These are phyloP conservation scores for Drosophila algonquin DNA, from an alignment of 2,888 invertebrate species.

Conservation along the genomic window DNA sequence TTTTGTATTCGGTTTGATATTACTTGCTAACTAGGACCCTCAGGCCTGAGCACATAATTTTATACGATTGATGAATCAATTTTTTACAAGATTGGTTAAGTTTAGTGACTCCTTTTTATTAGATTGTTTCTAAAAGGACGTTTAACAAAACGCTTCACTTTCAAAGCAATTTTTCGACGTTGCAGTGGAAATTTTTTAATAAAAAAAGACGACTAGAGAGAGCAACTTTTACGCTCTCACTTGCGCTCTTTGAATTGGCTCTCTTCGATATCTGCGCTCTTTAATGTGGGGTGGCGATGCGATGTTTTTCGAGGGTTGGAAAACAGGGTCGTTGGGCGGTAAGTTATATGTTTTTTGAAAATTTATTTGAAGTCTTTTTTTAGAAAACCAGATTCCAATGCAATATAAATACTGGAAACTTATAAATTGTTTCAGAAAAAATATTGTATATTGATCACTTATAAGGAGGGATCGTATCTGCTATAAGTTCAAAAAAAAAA, in stretches of 20 bases:
- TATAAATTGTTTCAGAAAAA: neutral
- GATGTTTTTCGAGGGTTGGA: constrained; percentile 22
- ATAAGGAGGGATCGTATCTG: too few species aligned
- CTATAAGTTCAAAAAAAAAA: too few species aligned
- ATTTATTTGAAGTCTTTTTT: neutral
- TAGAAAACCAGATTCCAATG: too few species aligned
- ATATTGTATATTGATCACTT: too few species aligned
- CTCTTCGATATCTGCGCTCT: constrained; percentile 1
- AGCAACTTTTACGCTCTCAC: constrained; percentile 10
- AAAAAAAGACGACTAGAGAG: constrained; percentile 32
- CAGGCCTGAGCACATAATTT: too few species aligned
- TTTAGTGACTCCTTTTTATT: too few species aligned
- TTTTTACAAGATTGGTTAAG: too few species aligned
- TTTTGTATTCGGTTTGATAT: too few species aligned
- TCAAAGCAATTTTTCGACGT: constrained; percentile 34
- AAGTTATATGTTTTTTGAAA: neutral
- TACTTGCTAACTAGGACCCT: too few species aligned
- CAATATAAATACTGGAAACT: neutral
- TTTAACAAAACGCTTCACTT: constrained; percentile 21
- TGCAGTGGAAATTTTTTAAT: constrained; percentile 56
- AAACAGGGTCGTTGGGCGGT: constrained; percentile 29
- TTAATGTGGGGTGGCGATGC: constrained; percentile 51
- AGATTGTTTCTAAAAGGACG: too few species aligned
- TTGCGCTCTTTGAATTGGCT: constrained; percentile 2
- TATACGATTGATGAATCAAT: too few species aligned